Evolutionary conservation across 2,888 invertebrate species (phyloP), one percentile per base, ranked within the genome.

Genomic region (Rotaria magnacalcarata): DNA sequence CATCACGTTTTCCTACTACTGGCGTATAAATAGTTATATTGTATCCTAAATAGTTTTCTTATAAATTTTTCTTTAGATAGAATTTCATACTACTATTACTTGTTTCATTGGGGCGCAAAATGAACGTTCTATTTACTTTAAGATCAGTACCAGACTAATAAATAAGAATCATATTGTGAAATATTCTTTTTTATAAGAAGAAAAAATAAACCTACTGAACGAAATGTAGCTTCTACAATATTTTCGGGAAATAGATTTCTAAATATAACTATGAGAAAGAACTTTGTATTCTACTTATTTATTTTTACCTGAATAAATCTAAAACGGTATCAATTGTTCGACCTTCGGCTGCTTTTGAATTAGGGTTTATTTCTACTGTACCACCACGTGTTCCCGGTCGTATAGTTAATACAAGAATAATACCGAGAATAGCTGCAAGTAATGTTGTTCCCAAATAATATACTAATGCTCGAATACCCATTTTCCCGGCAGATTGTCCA

Each of bases 381-480:
- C 24, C 47, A n/a, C 86, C 75, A n/a, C 75, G 75, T 93, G 91
- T 27, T 80, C 94, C 94, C 0, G 94, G 94, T 88, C 94, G 93
- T 87, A 94, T 93, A 52, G 92, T 89, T 60, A 93, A 89, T 4
- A 94, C 94, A 88, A 93, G 91, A 80, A 93, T 90, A 88, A 94
- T 94, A 54, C 94, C 94, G 67, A 93, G 91, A 75, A 93, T 92
- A 60, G 93, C 93, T 41, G 94, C 94, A 84, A 93, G 89, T 85
- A 93, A 90, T 0, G 94, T 94, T 19, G 94, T 94, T n/a, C 91
- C 90, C 89, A 94, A 91, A 90, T 94, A 94, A 90, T 94, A 94
- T 67, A 92, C 88, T 87, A 94, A 90, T 19, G 94, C 94, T 58
- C 93, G 91, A 67, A 92, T 89, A 19, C 94, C 94, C 92, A 94